Percentiles rank a stretch among this genome's conserved stretches.
These are phyloP conservation scores for Cheilosia variabilis DNA, from an alignment of 2,888 invertebrate genomes.

Conservation along the genomic window DNA sequence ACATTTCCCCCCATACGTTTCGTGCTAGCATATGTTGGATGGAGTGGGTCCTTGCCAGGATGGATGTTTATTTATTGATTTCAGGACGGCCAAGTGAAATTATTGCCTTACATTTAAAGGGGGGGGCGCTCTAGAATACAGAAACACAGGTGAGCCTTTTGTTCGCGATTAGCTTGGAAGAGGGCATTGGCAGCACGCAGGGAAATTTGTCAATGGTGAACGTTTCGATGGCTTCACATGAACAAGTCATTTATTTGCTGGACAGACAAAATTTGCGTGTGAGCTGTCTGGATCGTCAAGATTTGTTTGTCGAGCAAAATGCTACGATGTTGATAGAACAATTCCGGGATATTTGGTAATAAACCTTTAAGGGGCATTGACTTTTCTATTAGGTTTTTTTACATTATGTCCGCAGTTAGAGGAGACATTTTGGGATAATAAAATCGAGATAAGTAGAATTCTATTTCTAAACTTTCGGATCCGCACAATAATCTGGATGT, in stretches of 20 bases:
- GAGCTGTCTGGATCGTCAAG: background rate
- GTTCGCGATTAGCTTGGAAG: slow-evolving; percentile 28
- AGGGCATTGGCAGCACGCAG: slow-evolving; percentile 56
- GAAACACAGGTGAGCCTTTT: slow-evolving; percentile 34
- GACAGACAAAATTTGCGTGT: background rate
- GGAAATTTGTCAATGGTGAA: slow-evolving; percentile 47
- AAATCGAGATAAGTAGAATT: too few species aligned
- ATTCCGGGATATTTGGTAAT: too few species aligned
- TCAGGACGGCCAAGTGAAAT: slow-evolving; percentile 31
- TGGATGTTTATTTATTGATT: slow-evolving; percentile 62
- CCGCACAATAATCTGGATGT: too few species aligned
- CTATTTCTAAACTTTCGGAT: too few species aligned
- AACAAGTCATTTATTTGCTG: background rate
- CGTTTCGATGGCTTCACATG: background rate
- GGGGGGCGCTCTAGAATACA: background rate
- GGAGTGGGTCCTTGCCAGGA: slow-evolving; percentile 19
- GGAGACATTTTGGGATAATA: too few species aligned
- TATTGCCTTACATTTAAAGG: slow-evolving; percentile 40
- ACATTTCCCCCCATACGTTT: slow-evolving; percentile 15
- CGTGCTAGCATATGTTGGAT: slow-evolving; percentile 41
- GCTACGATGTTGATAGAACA: too few species aligned
- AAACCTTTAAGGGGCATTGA: too few species aligned
- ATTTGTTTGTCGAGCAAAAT: too few species aligned
- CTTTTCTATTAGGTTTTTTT: too few species aligned
- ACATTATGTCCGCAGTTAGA: too few species aligned